Conservation (phyloP, 2,888 invertebrate genomes). For the Cordilura impudica region DNA sequence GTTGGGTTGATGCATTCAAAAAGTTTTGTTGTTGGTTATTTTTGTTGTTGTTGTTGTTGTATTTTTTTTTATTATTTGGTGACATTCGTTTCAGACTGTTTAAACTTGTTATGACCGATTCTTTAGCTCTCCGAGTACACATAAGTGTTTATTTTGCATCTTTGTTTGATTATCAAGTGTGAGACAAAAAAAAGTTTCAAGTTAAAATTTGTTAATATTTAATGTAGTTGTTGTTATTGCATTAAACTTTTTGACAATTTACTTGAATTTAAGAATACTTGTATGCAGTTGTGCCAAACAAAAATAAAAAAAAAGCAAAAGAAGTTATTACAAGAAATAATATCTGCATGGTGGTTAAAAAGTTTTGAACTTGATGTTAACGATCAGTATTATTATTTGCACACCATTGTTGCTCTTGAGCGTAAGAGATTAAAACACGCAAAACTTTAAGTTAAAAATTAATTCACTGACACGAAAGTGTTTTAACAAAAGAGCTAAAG, state of each 20-base stretch:
- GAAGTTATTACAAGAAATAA: background rate
- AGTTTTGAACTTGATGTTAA: background rate
- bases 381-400: background rate
- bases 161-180: background rate
- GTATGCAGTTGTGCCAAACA: background rate
- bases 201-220: too few species aligned
- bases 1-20: background rate
- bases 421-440: too few species aligned
- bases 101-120: background rate
- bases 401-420: too few species aligned
- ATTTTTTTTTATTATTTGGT: background rate
- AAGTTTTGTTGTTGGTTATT: too few species aligned
- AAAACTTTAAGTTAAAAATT: too few species aligned
- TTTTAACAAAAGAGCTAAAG: too few species aligned
- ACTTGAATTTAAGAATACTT: background rate
- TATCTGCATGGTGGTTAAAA: background rate
- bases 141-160: background rate
- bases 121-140: too few species aligned
- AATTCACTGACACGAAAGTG: too few species aligned
- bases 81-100: constrained; percentile 4
- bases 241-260: background rate
- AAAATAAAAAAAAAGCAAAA: background rate
- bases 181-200: background rate
- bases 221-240: background rate
- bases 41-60: too few species aligned